Percentiles rank a stretch among this genome's conserved stretches.
Conservation (phyloP, 2,888 invertebrate species). For the Drosophila cognata region DNA sequence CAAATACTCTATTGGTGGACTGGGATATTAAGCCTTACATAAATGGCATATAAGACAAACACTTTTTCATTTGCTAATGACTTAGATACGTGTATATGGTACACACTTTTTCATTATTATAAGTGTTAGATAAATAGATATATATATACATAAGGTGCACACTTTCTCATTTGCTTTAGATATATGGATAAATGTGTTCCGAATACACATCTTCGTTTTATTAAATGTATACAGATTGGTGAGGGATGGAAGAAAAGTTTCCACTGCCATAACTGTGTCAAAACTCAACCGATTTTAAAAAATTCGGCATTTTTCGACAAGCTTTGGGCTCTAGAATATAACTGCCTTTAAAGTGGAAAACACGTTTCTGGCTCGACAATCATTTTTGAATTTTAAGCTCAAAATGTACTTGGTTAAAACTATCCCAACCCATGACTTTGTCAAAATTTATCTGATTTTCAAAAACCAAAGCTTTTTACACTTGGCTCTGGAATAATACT, state of each 20-base stretch:
- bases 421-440: neutral
- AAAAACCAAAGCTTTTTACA: neutral
- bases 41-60: neutral
- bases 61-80: neutral
- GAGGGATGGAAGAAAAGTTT: too few species aligned
- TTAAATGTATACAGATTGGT: too few species aligned
- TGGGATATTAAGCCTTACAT: neutral
- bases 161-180: neutral
- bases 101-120: neutral
- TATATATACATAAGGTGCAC: neutral
- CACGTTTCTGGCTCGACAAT: rapidly evolving
- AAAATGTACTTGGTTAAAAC: neutral
- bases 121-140: too few species aligned
- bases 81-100: neutral
- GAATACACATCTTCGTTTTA: too few species aligned
- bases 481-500: neutral
- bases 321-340: neutral
- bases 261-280: neutral
- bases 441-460: neutral
- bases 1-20: neutral
- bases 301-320: too few species aligned
- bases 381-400: too few species aligned
- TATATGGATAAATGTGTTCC: neutral
- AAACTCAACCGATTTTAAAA: neutral
- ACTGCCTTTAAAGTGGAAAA: neutral